A percentile compares a stretch with the other conserved stretches of the same genome.
These are phyloP conservation scores for Dorcus hopei DNA, from an alignment of 2,888 invertebrate genomes.

Conservation along the genomic window DNA sequence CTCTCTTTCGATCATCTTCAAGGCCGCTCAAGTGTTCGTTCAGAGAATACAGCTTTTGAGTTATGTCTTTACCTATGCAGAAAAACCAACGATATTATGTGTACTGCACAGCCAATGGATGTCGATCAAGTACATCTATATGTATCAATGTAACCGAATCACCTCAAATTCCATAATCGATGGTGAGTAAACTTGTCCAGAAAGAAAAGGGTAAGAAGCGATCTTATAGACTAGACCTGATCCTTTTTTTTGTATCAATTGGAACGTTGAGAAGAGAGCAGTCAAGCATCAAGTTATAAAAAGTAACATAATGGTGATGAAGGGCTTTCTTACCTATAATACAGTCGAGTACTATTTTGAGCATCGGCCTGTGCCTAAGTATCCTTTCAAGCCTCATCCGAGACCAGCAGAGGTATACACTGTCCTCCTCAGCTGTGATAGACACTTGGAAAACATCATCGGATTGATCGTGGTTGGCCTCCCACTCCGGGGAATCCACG, in stretches of 20 bases:
- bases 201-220: too few species aligned
- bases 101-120: neutral
- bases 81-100: conserved; percentile 6
- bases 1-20: conserved; percentile 44
- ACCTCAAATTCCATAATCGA: too few species aligned
- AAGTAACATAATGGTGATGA: too few species aligned
- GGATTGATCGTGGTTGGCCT: conserved; percentile 73
- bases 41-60: conserved; percentile 78
- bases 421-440: conserved; percentile 73
- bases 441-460: conserved; percentile 79
- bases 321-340: conserved; percentile 62
- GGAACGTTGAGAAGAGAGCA: too few species aligned
- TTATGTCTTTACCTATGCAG: conserved; percentile 71
- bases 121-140: neutral
- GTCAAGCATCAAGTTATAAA: too few species aligned
- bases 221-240: too few species aligned
- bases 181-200: too few species aligned
- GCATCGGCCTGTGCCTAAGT: conserved; percentile 68
- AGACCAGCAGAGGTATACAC: conserved; percentile 77
- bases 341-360: conserved; percentile 73
- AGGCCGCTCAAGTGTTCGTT: conserved; percentile 68
- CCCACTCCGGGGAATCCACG: conserved; percentile 88
- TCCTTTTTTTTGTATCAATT: too few species aligned
- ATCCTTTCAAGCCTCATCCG: conserved; percentile 72
- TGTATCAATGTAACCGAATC: too few species aligned